Evolutionary conservation across 2,113 vertebrate species (phyloP), one percentile per base, ranked within the genome.

Genomic region (Numida meleagris): DNA sequence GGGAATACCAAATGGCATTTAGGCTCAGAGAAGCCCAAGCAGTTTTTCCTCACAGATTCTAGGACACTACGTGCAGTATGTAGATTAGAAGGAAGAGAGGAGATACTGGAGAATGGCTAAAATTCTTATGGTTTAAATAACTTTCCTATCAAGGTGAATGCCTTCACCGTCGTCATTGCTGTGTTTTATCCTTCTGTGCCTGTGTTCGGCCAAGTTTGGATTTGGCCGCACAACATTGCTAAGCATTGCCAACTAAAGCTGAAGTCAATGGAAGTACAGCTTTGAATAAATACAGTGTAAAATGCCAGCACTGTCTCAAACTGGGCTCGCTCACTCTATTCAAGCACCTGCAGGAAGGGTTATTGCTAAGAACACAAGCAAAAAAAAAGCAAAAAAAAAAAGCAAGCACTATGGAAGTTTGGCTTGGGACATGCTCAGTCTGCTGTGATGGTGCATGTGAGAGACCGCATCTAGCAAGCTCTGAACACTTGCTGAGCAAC

Each of bases 231-330:
- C 57, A 72, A 57, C 27, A 61, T 16, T 67, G 57, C 29, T 43
- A 50, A 86, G 36, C 46, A 43, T 27, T 90, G 80, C 88, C 76
- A 92, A 27, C 7, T 20, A 81, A 74, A 86, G 88, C 73, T 77
- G 68, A 93, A 96, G 86, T 86, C 68, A 88, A 51, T 59, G 76
- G 90, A 74, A 84, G 57, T 61, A 77, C 10, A 57, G 68, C 38
- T 90, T 76, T 83, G 61, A 94, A 81, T 50, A 91, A 86, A 88
- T 6, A 80, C 16, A 83, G 46, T 36, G 55, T 78, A 68, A 86
- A 96, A 80, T 46, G 61, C 57, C 70, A 90, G 66, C 48, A 59
- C 63, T 81, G 62, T 29, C 55, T 86, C 75, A 67, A 90, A 81
- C 58, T 58, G 18, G 67, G 36, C 82, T 94, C 2, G 0, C 38